phyloP scores from a whole-genome alignment of 1,140 invertebrate genomes.

The Trypoxylus dichotomus region DNA sequence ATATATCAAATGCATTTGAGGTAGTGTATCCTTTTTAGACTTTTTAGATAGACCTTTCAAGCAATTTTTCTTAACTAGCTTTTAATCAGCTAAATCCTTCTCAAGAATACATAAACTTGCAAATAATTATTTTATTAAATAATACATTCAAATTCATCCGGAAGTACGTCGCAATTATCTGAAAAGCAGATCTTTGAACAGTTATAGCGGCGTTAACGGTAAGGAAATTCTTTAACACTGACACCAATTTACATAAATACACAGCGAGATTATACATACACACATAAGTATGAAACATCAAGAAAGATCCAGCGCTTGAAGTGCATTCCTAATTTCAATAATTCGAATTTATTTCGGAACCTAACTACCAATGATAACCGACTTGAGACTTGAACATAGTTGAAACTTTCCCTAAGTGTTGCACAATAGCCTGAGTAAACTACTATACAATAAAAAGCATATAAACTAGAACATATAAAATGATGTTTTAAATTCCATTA shows the following conservation, averaged over 20 bases:
- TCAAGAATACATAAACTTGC: background rate
- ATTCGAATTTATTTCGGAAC: too few relatives aligned
- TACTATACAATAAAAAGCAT: background rate
- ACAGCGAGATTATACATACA: background rate
- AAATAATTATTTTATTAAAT: background rate
- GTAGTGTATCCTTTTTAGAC: too few relatives aligned
- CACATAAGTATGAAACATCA: background rate
- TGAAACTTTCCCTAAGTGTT: background rate
- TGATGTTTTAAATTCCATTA: constrained; percentile 9
- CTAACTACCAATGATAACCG: too few relatives aligned
- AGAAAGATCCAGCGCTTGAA: background rate
- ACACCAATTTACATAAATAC: constrained; percentile 21
- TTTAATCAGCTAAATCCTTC: too few relatives aligned
- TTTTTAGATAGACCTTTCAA: too few relatives aligned
- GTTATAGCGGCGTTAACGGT: constrained; percentile 12
- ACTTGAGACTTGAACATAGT: too few relatives aligned
- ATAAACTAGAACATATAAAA: background rate
- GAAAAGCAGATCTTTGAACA: background rate
- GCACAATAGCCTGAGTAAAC: background rate
- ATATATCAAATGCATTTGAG: too few relatives aligned
- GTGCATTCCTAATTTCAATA: background rate
- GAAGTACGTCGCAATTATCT: background rate
- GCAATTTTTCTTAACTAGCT: too few relatives aligned
- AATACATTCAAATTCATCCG: background rate
- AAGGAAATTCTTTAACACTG: background rate